Evolutionary conservation across 1,140 invertebrate species (phyloP), one percentile per base, ranked within the genome.

Genomic region (Acromyrmex charruanus): DNA sequence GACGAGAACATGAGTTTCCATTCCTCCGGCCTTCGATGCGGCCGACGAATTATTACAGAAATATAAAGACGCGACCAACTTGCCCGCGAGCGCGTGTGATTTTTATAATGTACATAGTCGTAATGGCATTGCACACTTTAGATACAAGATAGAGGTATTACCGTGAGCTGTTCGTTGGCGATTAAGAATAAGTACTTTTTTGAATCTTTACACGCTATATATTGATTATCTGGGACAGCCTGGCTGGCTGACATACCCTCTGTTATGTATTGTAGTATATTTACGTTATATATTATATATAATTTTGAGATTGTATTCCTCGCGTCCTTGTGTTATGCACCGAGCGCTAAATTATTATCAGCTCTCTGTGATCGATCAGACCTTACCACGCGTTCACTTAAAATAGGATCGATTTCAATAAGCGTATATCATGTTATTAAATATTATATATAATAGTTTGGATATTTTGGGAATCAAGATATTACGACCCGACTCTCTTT

Each of bases 131-230:
- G 79, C 65, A 39, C 53, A 71, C 35, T 74, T 82, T 72, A 80
- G 53, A 79, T 87, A 71, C 25, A 63, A 68, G n/a, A 71, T 87
- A 63, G 63, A 82, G 58, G 14, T 84, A 66, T 53, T 71, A 69
- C 16, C 51, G 49, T n/a, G 44, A 65, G 55, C 69, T 51, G 31
- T 84, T 72, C 69, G 49, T 53, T 53, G 49, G 71, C 16, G 16
- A 81, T 25, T 84, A 84, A 84, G 69, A 53, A 25, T 80, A 86
- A 86, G 72, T 82, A 74, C 61, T 69, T 87, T 87, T 87, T 87
- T 71, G 68, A 87, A 84, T 72, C 80, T 87, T 87, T 87, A 87
- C 77, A 87, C 86, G 71, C 68, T 74, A 59, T 6, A 16, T 59
- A 84, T 82, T 61, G 49, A 82, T 81, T 85, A 65, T 71, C 53